Evolutionary conservation across 2,888 invertebrate genomes (phyloP).

Genomic region (Leucophora obtusa): DNA sequence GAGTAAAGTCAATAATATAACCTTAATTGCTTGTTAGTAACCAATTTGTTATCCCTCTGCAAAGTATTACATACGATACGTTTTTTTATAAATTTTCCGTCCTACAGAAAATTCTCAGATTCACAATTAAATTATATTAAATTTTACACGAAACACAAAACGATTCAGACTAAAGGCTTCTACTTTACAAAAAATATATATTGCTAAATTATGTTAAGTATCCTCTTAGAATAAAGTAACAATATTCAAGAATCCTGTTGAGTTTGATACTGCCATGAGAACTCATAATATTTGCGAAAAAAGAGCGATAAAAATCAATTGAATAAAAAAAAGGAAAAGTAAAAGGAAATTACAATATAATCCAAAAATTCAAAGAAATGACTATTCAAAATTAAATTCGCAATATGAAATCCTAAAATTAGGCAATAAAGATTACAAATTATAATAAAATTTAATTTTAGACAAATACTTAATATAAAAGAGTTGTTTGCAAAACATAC

Average conservation of each 20-base stretch:
- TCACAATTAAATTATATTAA: background rate
- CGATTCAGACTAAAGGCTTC: background rate
- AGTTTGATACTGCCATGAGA: conserved; percentile 21
- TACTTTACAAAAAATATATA: background rate
- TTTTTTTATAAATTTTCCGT: background rate
- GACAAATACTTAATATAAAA: background rate
- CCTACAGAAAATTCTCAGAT: background rate
- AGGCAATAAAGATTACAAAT: background rate
- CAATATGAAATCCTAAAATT: background rate
- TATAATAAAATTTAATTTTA: background rate
- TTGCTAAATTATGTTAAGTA: conserved; percentile 43
- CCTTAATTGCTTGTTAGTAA: background rate
- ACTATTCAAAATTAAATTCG: background rate
- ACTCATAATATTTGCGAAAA: conserved; percentile 27
- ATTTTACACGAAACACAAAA: background rate
- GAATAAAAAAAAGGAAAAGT: conserved; percentile 5
- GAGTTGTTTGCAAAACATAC: background rate
- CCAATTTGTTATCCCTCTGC: no score
- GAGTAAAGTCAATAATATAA: background rate
- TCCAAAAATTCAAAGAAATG: background rate
- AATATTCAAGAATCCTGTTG: conserved; percentile 36
- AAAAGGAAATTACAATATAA: background rate
- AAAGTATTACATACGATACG: no score
- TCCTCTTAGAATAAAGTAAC: conserved; percentile 24
- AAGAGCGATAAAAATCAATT: conserved; percentile 37